phyloP scores from a whole-genome alignment of 2,797 vertebrate genomes.

The Lacerta agilis region DNA sequence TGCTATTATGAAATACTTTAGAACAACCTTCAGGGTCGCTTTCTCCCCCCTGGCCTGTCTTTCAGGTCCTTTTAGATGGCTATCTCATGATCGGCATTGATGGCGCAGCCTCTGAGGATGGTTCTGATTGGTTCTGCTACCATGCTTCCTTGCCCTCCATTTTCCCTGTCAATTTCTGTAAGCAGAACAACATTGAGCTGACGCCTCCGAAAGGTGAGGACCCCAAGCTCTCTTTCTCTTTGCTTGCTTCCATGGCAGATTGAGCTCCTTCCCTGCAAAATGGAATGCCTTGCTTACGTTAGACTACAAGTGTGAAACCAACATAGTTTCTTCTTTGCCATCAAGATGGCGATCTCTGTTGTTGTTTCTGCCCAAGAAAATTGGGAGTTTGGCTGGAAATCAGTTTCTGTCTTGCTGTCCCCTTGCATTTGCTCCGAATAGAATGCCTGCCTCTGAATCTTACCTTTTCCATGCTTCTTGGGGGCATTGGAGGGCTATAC shows the following conservation, averaged over 20 bases:
- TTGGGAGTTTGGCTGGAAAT: conserved; percentile 9
- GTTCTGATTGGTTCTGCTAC: conserved; percentile 94
- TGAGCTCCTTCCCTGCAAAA: not conserved
- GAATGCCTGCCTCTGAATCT: not conserved
- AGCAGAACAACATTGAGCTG: conserved; percentile 87
- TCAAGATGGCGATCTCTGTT: not conserved
- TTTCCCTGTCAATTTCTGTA: conserved; percentile 88
- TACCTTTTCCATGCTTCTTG: not conserved
- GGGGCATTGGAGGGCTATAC: not conserved
- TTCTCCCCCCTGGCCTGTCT: not conserved
- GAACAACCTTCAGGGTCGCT: not conserved
- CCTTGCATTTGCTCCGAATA: not conserved
- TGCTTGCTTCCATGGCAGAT: not conserved
- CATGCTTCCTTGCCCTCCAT: conserved; percentile 93
- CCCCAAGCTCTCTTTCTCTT: not conserved
- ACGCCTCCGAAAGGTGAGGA: conserved; percentile 80
- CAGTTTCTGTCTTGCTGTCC: not conserved
- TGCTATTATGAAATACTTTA: not conserved
- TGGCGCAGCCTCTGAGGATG: conserved; percentile 78
- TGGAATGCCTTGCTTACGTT: not conserved
- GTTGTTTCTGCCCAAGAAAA: not conserved
- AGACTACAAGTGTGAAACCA: not conserved
- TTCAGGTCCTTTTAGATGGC: conserved; percentile 90
- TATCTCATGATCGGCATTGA: conserved; percentile 96
- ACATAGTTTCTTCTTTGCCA: not conserved